Conservation (phyloP, 2,888 invertebrate genomes). For the Syrphus vitripennis region DNA sequence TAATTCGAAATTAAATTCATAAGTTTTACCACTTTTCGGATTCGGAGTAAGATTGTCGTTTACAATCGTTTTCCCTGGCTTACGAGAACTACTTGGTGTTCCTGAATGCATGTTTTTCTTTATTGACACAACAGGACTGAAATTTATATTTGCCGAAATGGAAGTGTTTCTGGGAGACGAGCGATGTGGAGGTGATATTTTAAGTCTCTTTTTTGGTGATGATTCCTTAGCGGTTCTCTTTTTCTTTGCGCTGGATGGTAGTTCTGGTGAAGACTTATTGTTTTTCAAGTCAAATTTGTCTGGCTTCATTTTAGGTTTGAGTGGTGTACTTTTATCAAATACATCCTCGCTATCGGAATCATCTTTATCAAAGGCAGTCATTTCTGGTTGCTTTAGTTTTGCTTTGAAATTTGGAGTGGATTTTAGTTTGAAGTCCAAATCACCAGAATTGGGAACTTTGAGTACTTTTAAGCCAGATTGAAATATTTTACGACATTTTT, state of each 20-base stretch:
- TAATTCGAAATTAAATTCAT: slow-evolving; percentile 80
- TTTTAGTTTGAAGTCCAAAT: slow-evolving; percentile 81
- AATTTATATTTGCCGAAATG: slow-evolving; percentile 74
- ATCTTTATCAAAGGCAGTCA: background rate
- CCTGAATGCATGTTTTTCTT: slow-evolving; percentile 17
- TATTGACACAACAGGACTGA: slow-evolving; percentile 75
- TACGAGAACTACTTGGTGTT: slow-evolving; percentile 71
- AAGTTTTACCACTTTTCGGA: slow-evolving; percentile 78
- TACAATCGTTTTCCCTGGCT: slow-evolving; percentile 78
- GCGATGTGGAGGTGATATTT: slow-evolving; percentile 23
- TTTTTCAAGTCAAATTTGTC: background rate
- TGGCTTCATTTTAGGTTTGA: background rate
- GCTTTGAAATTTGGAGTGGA: slow-evolving; percentile 25
- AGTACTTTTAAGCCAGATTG: slow-evolving; percentile 85
- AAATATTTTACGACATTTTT: slow-evolving; percentile 86
- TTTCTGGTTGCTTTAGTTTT: slow-evolving; percentile 45
- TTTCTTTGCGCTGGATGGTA: background rate
- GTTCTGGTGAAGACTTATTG: background rate
- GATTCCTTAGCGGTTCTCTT: slow-evolving; percentile 43
- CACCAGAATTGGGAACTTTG: slow-evolving; percentile 83
- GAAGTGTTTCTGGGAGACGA: slow-evolving; percentile 70
- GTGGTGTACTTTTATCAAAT: slow-evolving; percentile 41
- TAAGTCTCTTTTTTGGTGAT: slow-evolving; percentile 37
- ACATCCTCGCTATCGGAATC: slow-evolving; percentile 24
- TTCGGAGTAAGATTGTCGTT: slow-evolving; percentile 79